Evolutionary conservation across 2,113 vertebrate genomes (phyloP), one percentile per base, ranked within the genome.

Genomic region (Sardina pilchardus): DNA sequence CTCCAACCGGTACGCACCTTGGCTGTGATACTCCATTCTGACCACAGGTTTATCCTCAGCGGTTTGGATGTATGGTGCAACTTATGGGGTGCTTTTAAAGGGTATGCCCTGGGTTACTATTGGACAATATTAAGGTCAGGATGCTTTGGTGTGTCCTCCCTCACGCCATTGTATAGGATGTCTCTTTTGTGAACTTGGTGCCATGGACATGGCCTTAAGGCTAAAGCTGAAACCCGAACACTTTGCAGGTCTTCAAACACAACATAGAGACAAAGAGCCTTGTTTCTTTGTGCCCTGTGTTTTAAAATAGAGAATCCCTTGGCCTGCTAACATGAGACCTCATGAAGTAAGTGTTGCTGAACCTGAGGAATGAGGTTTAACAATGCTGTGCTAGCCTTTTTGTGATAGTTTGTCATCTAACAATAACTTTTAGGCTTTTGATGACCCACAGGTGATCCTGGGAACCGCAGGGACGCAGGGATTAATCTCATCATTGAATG

Each of bases 61-160:
- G 81, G 84, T 59, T 82, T 82, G 63, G 2, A 85, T 83, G 81
- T 53, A 36, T 43, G n/a, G 10, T n/a, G 26, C 17, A 78, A 85
- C 84, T 30, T 48, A 63, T 44, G 45, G 12, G 59, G 43, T 78
- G 48, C 86, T 91, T 93, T 89, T 92, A 94, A 91, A 92, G 71
- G 19, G 34, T 19, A n/a, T 71, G 48, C 16, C 82, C 85, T 34
- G 85, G 47, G 14, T 59, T 88, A 14, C 56, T 89, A 91, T 91
- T 89, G 90, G 91, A 85, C 67, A 83, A 87, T 92, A 93, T 91
- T 81, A 89, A 91, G 93, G 91, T 92, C 91, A 92, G 0, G 48
- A 83, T 36, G 21, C 83, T 84, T 88, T 91, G 86, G 88, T 63
- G 86, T 89, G 83, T 88, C 86, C 84, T 67, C 50, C 50, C 53